Evolutionary conservation across 2,888 invertebrate species (phyloP), one percentile per base, ranked within the genome.

Genomic region (Hydriomena furcata): DNA sequence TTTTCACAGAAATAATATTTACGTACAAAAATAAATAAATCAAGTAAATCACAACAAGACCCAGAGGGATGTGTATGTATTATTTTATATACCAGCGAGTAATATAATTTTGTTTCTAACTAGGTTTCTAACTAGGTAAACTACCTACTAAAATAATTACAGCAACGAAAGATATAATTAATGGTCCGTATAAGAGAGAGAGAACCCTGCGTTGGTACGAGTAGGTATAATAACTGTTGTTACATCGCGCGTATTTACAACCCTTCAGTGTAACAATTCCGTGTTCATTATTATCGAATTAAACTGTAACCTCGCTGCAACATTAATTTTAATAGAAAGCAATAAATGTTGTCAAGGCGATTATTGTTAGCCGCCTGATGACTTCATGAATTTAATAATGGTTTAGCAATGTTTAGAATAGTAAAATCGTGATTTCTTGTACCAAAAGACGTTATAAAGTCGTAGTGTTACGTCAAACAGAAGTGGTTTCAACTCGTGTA

Each of bases 381-480:
- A 61, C 55, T 68, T 59, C 62, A 60, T 51, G 48, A 52, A 61
- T 61, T 61, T 37, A 56, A 48, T 59, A 58, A 47, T 56, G 48
- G 42, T 47, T 47, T 36, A 45, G 52, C 65, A 61, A 54, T 65
- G 60, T 57, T 56, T 44, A 42, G 54, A 67, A 66, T 56, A 67
- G 54, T 65, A 65, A 71, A 69, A 68, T 66, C 44, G 52, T 42
- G 67, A 67, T 65, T 56, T 50, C 62, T 66, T 61, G 59, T 70
- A 54, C 44, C 51, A 59, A 56, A 61, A 64, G 67, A 63, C 58
- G 54, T 56, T 61, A 63, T 67, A 65, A 66, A 65, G 55, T 48
- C 54, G 56, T 51, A 54, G 53, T 63, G 64, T 69, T 71, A 68
- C 71, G 69, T 72, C 67, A 71, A 71, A 52, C 45, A 17, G 50